These are phyloP conservation scores for Laticauda laticaudata DNA, from an alignment of 2,113 vertebrate species.

Conservation along the genomic window DNA sequence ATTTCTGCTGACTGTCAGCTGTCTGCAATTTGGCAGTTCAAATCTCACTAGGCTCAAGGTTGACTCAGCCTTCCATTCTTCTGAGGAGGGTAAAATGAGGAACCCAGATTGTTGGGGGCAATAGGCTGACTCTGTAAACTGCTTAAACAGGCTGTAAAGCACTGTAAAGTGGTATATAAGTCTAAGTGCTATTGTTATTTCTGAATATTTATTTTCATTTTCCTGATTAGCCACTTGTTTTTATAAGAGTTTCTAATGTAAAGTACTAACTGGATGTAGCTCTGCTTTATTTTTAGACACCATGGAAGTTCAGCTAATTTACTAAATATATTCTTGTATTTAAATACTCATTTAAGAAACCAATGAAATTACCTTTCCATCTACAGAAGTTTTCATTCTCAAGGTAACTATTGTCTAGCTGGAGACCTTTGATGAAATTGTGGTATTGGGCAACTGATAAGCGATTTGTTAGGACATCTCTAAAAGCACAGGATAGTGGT, in stretches of 20 bases:
- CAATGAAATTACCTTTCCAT: constrained; percentile 67
- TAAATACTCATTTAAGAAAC: background rate
- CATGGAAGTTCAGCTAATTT: background rate
- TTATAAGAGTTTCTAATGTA: background rate
- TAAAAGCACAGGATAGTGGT: constrained; percentile 51
- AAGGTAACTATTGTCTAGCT: constrained; percentile 67
- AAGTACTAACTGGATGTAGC: background rate
- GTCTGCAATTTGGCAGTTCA: too few relatives aligned
- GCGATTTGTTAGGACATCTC: constrained; percentile 59
- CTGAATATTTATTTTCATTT: background rate
- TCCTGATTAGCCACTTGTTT: background rate
- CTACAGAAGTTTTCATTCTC: constrained; percentile 58
- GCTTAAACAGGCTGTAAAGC: too few relatives aligned
- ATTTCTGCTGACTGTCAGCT: too few relatives aligned
- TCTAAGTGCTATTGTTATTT: background rate
- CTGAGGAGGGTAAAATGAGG: too few relatives aligned
- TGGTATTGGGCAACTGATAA: constrained; percentile 53
- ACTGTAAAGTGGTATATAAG: too few relatives aligned
- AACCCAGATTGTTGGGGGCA: too few relatives aligned
- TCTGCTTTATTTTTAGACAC: background rate
- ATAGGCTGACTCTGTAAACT: too few relatives aligned
- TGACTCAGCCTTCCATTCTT: too few relatives aligned
- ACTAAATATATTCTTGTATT: background rate
- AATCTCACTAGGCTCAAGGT: too few relatives aligned
- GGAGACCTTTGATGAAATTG: constrained; percentile 70